Conservation (phyloP, 2,888 invertebrate genomes). For the Andrena hattorfiana region DNA sequence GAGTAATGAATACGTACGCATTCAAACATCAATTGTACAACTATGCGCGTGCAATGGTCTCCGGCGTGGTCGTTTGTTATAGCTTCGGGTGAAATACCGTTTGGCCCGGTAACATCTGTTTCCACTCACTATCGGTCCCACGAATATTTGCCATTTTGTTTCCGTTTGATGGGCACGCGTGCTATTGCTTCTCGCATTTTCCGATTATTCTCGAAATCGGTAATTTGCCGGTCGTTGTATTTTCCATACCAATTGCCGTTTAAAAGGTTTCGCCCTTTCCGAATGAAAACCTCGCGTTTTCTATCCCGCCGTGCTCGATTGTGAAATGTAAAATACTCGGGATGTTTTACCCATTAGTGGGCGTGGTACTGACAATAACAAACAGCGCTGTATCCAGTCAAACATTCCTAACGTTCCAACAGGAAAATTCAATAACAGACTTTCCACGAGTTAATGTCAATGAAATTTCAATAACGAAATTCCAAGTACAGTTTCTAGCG, state of each 20-base stretch:
- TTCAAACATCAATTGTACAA: conserved; percentile 49
- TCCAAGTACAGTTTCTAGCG: background rate
- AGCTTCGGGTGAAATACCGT: conserved; percentile 36
- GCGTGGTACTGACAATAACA: conserved; percentile 17
- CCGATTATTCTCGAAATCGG: conserved; percentile 14
- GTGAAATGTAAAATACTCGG: background rate
- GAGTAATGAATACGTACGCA: conserved; percentile 33
- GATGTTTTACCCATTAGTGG: conserved; percentile 13
- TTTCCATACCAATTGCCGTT: background rate
- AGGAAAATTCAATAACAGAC: conserved; percentile 35
- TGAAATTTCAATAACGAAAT: conserved; percentile 29
- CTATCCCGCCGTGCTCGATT: background rate
- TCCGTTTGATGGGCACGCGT: background rate
- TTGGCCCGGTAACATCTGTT: conserved; percentile 47
- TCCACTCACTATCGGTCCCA: conserved; percentile 24
- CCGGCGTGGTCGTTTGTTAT: conserved; percentile 41
- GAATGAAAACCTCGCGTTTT: background rate
- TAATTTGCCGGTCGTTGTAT: conserved; percentile 19
- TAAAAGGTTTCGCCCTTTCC: background rate
- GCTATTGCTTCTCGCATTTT: conserved; percentile 7
- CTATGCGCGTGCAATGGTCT: conserved; percentile 39
- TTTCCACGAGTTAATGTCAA: conserved; percentile 42
- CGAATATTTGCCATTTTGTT: conserved; percentile 49
- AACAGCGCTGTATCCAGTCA: background rate
- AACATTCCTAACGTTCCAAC: conserved; percentile 37